Percentiles rank a stretch among this genome's conserved stretches.
Conservation (phyloP, 2,888 invertebrate genomes). For the Drosophila eohydei region DNA sequence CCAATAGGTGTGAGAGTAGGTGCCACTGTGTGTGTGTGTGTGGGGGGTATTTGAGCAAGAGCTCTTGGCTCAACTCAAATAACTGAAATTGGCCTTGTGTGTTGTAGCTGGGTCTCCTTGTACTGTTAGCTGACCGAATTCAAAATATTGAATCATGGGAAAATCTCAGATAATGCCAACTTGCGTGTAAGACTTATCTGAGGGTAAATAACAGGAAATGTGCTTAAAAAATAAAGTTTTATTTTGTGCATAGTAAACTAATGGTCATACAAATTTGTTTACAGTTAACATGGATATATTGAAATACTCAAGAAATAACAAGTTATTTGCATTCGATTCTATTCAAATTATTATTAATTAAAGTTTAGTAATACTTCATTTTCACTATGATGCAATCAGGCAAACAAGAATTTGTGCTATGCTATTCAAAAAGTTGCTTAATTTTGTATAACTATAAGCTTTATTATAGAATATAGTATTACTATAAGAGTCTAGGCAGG, state of each 20-base stretch:
- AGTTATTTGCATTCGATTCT: neutral
- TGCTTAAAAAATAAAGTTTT: neutral
- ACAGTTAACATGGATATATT: neutral
- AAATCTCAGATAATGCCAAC: neutral
- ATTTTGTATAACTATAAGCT: too few relatives aligned
- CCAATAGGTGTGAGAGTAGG: slow-evolving; percentile 11
- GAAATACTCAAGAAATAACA: neutral
- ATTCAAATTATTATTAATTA: neutral
- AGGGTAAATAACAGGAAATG: neutral
- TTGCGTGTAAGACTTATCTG: neutral
- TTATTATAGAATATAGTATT: too few relatives aligned
- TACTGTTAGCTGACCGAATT: slow-evolving; percentile 40
- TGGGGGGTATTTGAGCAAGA: slow-evolving; percentile 40
- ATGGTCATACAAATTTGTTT: neutral
- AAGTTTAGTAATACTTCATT: neutral
- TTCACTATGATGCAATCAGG: neutral
- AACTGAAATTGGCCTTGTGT: slow-evolving; percentile 38
- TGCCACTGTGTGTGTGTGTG: slow-evolving; percentile 36
- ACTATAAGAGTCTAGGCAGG: neutral
- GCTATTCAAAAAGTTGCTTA: neutral
- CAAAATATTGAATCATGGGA: slow-evolving; percentile 21
- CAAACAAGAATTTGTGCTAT: neutral
- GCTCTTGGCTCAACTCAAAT: slow-evolving; percentile 32
- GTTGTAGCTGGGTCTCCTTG: slow-evolving; percentile 28
- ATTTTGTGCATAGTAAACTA: neutral